A percentile compares a stretch with the other conserved stretches of the same genome.
Conservation (phyloP, 2,888 invertebrate genomes). For the Rhogogaster chlorosoma region DNA sequence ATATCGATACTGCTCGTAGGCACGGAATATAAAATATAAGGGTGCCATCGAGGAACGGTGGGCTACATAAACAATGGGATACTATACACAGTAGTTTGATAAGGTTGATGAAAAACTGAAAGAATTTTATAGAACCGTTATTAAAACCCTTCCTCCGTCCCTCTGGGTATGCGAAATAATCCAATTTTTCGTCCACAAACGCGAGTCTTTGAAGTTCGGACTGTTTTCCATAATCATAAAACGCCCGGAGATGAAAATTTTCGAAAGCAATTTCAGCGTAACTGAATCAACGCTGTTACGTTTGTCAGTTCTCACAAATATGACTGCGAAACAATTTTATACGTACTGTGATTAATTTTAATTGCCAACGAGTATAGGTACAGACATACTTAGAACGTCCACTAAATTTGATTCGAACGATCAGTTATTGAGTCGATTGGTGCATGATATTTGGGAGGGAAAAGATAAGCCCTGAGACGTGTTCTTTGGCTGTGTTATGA, state of each 20-base stretch:
- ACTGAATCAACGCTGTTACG: slow-evolving; percentile 3
- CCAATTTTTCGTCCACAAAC: neutral
- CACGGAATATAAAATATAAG: slow-evolving; percentile 38
- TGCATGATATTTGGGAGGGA: neutral
- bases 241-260: slow-evolving; percentile 18
- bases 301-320: slow-evolving; percentile 17
- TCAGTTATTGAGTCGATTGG: neutral
- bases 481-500: neutral
- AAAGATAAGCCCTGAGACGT: neutral
- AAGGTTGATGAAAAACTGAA: neutral
- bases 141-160: neutral
- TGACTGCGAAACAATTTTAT: neutral
- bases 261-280: slow-evolving; percentile 2
- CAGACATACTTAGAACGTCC: neutral
- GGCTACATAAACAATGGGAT: slow-evolving; percentile 20
- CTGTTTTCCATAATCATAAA: slow-evolving; percentile 22
- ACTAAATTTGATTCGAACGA: neutral
- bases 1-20: slow-evolving; percentile 36
- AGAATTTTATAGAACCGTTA: neutral
- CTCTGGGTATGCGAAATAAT: neutral
- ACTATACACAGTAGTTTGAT: neutral
- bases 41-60: neutral
- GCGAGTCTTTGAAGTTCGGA: slow-evolving; percentile 7
- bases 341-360: neutral
- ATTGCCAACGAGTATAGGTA: neutral